Conservation (phyloP, 2,888 invertebrate genomes). For the Biston stratarius region DNA sequence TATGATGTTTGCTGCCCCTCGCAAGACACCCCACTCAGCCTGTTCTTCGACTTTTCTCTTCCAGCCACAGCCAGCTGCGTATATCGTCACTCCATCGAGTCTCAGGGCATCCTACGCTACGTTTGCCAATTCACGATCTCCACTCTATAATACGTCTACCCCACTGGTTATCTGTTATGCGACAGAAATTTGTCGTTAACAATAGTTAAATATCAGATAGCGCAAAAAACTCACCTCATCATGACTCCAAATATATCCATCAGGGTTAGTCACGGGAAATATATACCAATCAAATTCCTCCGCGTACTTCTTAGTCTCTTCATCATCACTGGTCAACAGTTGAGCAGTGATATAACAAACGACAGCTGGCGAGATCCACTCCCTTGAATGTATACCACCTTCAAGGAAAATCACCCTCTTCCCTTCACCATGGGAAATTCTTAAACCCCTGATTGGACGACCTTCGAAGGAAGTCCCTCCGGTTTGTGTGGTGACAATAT, state of each 20-base stretch:
- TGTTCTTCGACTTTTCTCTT: no score
- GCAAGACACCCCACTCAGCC: no score
- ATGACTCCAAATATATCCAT: slow-evolving; percentile 90
- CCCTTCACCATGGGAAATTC: slow-evolving; percentile 61
- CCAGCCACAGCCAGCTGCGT: no score
- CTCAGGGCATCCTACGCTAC: no score
- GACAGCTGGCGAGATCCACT: slow-evolving; percentile 90
- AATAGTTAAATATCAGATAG: not conserved
- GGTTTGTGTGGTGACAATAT: slow-evolving; percentile 70
- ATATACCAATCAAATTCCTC: slow-evolving; percentile 91
- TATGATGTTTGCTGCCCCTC: no score
- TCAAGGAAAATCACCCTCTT: slow-evolving; percentile 69
- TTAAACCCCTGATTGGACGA: slow-evolving; percentile 76
- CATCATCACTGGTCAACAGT: slow-evolving; percentile 86
- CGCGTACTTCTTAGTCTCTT: slow-evolving; percentile 83
- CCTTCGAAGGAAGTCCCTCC: slow-evolving; percentile 78
- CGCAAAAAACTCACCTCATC: slow-evolving; percentile 76
- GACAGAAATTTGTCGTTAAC: not conserved
- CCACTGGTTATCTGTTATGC: no score
- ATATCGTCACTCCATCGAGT: no score
- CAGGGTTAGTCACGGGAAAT: slow-evolving; percentile 91
- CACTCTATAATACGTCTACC: no score
- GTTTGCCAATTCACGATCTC: no score
- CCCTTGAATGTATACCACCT: slow-evolving; percentile 90
- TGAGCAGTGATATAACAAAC: slow-evolving; percentile 89